Evolutionary conservation across 1,140 invertebrate genomes (phyloP).

Genomic region (Nasonia longicornis): DNA sequence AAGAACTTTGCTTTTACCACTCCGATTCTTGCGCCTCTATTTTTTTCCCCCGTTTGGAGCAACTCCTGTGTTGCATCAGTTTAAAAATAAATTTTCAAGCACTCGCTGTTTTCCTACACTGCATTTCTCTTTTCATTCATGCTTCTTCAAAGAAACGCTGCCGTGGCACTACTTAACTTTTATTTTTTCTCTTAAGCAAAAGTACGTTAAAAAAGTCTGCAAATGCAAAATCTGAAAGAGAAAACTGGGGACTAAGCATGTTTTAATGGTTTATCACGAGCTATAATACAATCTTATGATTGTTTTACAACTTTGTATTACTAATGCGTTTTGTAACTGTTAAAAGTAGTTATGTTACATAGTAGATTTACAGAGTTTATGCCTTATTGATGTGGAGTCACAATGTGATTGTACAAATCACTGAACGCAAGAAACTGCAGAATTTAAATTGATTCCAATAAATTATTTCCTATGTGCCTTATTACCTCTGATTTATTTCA

Average conservation of each 20-base stretch:
- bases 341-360: neutral
- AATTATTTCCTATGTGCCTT: conserved; percentile 45
- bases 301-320: too few species aligned
- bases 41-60: conserved; percentile 17
- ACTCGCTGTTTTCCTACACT: conserved; percentile 2
- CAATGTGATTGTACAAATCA: conserved; percentile 30
- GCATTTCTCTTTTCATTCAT: conserved; percentile 22
- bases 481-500: conserved; percentile 45
- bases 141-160: neutral
- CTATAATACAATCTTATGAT: too few species aligned
- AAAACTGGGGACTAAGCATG: neutral
- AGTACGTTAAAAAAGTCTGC: neutral
- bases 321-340: too few species aligned
- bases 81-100: conserved; percentile 36
- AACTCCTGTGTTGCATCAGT: conserved; percentile 14
- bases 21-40: neutral
- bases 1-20: conserved; percentile 34
- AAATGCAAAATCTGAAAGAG: neutral
- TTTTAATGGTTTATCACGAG: too few species aligned
- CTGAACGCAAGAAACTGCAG: conserved; percentile 29
- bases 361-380: neutral
- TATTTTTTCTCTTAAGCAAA: neutral
- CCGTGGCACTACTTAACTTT: neutral
- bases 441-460: conserved; percentile 47
- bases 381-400: neutral